Conservation (phyloP, 1,140 invertebrate genomes). For the Drosophila azteca region DNA sequence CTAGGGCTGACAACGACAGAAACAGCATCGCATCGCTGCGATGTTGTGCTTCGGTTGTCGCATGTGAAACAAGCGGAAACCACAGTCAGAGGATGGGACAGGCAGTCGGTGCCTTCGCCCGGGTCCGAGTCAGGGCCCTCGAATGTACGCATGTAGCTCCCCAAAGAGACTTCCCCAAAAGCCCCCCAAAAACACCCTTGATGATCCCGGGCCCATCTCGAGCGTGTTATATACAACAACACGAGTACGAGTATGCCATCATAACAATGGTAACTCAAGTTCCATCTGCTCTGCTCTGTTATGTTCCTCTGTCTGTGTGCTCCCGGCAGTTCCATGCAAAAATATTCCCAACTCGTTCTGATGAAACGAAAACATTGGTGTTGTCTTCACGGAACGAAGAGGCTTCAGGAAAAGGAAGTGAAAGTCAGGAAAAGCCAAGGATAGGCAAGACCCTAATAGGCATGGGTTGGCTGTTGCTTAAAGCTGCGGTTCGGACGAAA, state of each 20-base stretch:
- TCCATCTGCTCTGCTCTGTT: too few relatives aligned
- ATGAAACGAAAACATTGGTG: slow-evolving; percentile 21
- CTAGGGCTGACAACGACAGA: slow-evolving; percentile 6
- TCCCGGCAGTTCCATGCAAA: not conserved
- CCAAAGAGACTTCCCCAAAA: not conserved
- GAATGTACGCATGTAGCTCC: not conserved
- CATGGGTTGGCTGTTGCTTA: not conserved
- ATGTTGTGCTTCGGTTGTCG: slow-evolving; percentile 24
- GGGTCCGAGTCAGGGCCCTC: not conserved
- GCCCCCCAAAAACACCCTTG: not conserved
- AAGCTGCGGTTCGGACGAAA: slow-evolving; percentile 6
- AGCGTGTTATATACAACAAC: slow-evolving; percentile 48
- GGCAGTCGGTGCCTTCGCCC: not conserved
- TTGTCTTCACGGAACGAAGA: not conserved
- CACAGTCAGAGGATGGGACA: slow-evolving; percentile 6
- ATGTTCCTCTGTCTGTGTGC: too few relatives aligned
- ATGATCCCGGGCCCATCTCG: slow-evolving; percentile 1
- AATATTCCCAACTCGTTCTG: slow-evolving; percentile 9
- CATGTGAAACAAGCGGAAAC: slow-evolving; percentile 59
- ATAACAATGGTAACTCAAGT: slow-evolving; percentile 30
- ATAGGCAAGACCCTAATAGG: not conserved
- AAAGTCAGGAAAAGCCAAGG: not conserved
- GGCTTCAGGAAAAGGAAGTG: not conserved
- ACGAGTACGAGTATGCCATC: slow-evolving; percentile 7
- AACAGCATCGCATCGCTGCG: slow-evolving; percentile 20